Conservation (phyloP, 2,113 vertebrate genomes). For the Brachyistius frenatus region DNA sequence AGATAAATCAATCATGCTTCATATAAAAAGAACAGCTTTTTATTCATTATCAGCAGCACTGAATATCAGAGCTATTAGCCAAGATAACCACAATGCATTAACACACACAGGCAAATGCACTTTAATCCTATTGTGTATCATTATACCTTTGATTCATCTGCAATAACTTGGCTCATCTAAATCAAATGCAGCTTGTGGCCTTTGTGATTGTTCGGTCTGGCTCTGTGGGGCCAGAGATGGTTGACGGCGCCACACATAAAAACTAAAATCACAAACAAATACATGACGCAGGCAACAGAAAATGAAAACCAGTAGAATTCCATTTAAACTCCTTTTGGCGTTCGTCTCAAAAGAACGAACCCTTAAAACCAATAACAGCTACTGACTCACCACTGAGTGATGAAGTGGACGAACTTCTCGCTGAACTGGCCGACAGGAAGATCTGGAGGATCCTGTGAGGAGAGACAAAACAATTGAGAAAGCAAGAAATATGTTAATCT, state of each 20-base stretch:
- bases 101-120: slow-evolving; percentile 42
- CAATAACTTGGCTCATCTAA: slow-evolving; percentile 32
- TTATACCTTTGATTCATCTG: slow-evolving; percentile 28
- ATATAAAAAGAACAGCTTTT: slow-evolving; percentile 43
- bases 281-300: too few relatives aligned
- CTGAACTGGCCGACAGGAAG: slow-evolving; percentile 96
- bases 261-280: neutral
- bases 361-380: neutral
- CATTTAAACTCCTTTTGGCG: too few relatives aligned
- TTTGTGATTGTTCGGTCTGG: slow-evolving; percentile 23
- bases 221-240: slow-evolving; percentile 20
- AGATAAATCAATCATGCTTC: slow-evolving; percentile 50
- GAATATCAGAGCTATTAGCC: slow-evolving; percentile 16
- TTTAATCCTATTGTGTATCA: slow-evolving; percentile 38
- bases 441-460: slow-evolving; percentile 93
- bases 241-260: slow-evolving; percentile 9
- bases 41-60: slow-evolving; percentile 6
- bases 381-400: slow-evolving; percentile 97
- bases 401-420: slow-evolving; percentile 97
- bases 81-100: slow-evolving; percentile 49
- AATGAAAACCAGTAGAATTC: too few relatives aligned
- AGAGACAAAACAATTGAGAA: neutral
- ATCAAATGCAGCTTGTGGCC: slow-evolving; percentile 38
- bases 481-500: neutral
- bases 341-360: too few relatives aligned